Base-by-base conservation (phyloP, 2,113 vertebrate species). In the Alligator mississippiensis region DNA sequence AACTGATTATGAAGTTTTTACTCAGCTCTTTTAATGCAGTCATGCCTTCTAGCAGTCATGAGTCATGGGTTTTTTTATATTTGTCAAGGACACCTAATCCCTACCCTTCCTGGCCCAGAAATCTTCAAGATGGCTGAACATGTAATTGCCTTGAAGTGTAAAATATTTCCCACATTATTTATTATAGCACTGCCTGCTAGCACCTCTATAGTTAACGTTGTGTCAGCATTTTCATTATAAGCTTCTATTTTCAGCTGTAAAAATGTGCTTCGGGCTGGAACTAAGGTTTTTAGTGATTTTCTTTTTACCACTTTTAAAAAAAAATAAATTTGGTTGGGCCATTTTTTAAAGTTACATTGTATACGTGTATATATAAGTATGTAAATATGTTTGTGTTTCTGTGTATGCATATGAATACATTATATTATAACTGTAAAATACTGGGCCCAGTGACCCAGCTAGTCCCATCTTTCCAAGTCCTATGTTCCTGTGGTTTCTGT, bases 141-240 rank as follows among this genome's bases (percentile, higher is more conserved):
- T 92, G 97, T 98, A 98, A 98, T 98, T 98, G 97, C 97, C 98
- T 98, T 97, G 97, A 97, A 98, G 96, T 98, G 93, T 98, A 98
- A 98, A 98, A 97, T 98, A 98, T 98, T 98, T 97, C 97, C 94
- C 97, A 97, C 92, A 95, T 97, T 98, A 98, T 98, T 98, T 98
- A 98, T 98, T 96, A 97, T 80, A 91, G 55, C 90, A 62, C 25
- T 96, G 96, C 95, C 97, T 98, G 88, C 95, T 96, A 97, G 95
- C 94, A 96, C 97, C 96, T 97, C 96, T 80, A 94, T 97, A 95
- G 97, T 96, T 95, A 97, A 97, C 96, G 97, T 97, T 98, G 97
- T 98, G 97, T 98, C 97, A 98, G 97, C 97, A 97, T 98, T 98
- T 98, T 98, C 96, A 97, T 98, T 97, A 97, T 96, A 97, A 94